Base-by-base conservation (phyloP, 2,888 invertebrate genomes). In the Acronicta aceris region DNA sequence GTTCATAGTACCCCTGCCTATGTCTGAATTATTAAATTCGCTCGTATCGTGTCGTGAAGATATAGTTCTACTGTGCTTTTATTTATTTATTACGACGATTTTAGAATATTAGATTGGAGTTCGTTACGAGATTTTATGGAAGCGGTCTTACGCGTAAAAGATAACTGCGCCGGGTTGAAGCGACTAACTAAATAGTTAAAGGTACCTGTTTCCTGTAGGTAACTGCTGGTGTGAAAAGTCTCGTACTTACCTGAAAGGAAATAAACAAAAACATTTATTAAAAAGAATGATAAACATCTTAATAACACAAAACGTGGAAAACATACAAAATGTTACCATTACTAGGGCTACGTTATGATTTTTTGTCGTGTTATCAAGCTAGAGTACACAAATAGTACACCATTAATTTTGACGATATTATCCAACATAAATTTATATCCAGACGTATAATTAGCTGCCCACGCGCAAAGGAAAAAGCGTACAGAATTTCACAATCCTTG, bases 371-470 rank as follows among this genome's bases (percentile, higher is more conserved):
- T 81, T 81, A 78, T 78, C 78, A 75, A 72, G 74, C 68, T 63
- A 76, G 62, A 64, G 65, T 74, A 77, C 71, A 75, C 81, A 82
- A 84, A 83, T 74, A 84, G 76, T 70, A 65, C 74, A 63, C 76
- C 71, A 82, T 84, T 84, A 81, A 82, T 82, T 84, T 82, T 59
- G 76, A 73, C 72, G 83, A 85, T 83, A 88, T 87, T 85, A 87
- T 85, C 83, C 82, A 80, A 86, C 84, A 87, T 87, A 89, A 90
- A 91, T 90, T 79, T 90, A 89, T 83, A 81, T 78, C 78, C 79
- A 61, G 83, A 85, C 82, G 83, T 91, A 88, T 92, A 93, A 94
- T 94, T 93, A 93, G 71, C 88, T 53, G 81, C 93, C 93, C 84
- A 92, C 93, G 90, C 88, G 74, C 77, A 74, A 75, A 74, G 84